Conservation (phyloP, 2,113 vertebrate species). For the Bos indicus region DNA sequence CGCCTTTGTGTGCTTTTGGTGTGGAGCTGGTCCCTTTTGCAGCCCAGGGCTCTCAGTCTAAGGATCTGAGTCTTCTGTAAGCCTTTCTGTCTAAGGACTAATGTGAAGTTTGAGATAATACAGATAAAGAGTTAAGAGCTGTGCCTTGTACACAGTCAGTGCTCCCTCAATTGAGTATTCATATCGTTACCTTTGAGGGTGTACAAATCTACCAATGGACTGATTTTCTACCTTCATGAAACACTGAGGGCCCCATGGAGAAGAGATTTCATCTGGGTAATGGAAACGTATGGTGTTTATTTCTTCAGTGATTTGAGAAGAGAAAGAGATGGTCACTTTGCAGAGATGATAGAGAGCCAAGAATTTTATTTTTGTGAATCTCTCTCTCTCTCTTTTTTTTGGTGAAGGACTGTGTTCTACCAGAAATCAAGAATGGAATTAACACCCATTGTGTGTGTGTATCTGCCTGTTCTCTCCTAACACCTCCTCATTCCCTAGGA, state of each 20-base stretch:
- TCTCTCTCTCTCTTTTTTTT: neutral
- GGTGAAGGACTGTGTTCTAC: neutral
- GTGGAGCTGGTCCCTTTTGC: neutral
- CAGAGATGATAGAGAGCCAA: neutral
- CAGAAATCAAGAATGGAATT: conserved; percentile 6
- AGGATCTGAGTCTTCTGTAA: neutral
- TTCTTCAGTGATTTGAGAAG: neutral
- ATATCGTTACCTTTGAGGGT: neutral
- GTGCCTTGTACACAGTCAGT: neutral
- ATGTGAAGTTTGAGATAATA: neutral
- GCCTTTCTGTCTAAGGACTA: neutral
- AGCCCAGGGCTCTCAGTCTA: neutral
- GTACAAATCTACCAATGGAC: neutral
- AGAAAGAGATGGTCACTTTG: neutral
- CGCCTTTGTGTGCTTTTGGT: neutral
- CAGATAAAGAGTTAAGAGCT: neutral
- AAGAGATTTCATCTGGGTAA: neutral
- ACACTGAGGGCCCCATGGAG: neutral
- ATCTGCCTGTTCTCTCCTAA: conserved; percentile 46
- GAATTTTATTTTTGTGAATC: conserved; percentile 23
- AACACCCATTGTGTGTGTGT: neutral
- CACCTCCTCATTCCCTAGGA: conserved; percentile 30
- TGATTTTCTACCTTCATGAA: neutral
- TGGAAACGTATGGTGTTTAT: neutral
- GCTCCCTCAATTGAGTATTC: neutral